Base-by-base conservation (phyloP, 2,797 vertebrate species). In the Sandelia bainsii region DNA sequence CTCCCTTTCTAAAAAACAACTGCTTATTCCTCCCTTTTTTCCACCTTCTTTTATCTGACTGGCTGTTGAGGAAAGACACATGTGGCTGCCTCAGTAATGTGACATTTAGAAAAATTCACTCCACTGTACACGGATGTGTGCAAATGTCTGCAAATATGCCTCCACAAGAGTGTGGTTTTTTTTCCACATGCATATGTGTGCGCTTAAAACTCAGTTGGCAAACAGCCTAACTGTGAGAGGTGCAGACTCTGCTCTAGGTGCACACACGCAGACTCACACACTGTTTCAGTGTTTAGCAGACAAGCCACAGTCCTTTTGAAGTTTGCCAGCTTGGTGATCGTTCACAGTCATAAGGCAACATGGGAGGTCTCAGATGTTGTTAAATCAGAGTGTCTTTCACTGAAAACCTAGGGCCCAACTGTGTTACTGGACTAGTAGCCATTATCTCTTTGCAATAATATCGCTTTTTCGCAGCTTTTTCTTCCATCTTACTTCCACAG, bases 81-180 rank as follows among this genome's bases (percentile, higher is more conserved):
- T 75, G 80, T 58, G 80, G 73, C 61, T 86, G 82, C 72, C 54
- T 89, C 75, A 37, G 62, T 82, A 79, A 80, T 77, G 67, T 85
- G 82, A 89, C 89, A 88, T 89, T 90, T 83, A 80, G 77, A 84
- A 81, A 85, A 82, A 87, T 83, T 89, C 84, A 62, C 59, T 80
- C 65, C 63, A 52, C 79, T 64, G 66, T 72, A 63, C 62, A 52
- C 22, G 3, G 50, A 58, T 34, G 56, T 81, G 66, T 81, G 69
- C 50, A 67, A 68, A 75, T 67, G 49, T 80, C 52, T 84, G 51
- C 49, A 72, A 70, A 82, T 52, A 53, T 16, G 23, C 44, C 37
- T 61, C 54, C 48, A 52, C 29, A 57, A 50, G 32, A 20, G 48
- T 25, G 62, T 56, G 29, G 12, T 23, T 23, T 23, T 27, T 51